These are phyloP conservation scores for Sinocyclocheilus maitianheensis DNA, from an alignment of 2,113 vertebrate species.

Conservation along the genomic window DNA sequence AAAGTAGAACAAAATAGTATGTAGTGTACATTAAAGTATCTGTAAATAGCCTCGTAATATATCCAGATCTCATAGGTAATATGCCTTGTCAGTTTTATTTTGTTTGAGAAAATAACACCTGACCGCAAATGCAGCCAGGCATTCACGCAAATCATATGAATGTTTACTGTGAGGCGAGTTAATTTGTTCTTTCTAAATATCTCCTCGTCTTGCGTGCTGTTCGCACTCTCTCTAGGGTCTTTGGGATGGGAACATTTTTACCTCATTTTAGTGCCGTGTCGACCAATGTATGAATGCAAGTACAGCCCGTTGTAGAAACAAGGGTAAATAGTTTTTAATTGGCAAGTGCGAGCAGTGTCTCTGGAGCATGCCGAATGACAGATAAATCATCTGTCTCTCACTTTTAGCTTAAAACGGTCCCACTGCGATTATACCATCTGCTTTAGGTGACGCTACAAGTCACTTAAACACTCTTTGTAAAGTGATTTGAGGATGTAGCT, in stretches of 20 bases:
- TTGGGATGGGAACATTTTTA: slow-evolving; percentile 32
- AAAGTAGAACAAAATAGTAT: background rate
- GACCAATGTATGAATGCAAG: slow-evolving; percentile 3
- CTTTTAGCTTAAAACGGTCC: slow-evolving; percentile 50
- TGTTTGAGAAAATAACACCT: slow-evolving; percentile 29
- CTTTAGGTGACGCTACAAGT: slow-evolving; percentile 49
- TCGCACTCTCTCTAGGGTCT: slow-evolving; percentile 29
- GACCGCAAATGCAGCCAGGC: slow-evolving; percentile 24
- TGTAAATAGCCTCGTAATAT: slow-evolving; percentile 6
- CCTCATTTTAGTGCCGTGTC: slow-evolving; percentile 19
- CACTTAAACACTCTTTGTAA: slow-evolving; percentile 44
- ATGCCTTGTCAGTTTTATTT: slow-evolving; percentile 37
- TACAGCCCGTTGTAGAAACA: slow-evolving; percentile 36
- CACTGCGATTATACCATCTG: slow-evolving; percentile 51
- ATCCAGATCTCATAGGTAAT: slow-evolving; percentile 19
- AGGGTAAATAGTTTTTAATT: slow-evolving; percentile 58
- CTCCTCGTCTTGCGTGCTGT: slow-evolving; percentile 32
- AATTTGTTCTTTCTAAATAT: slow-evolving; percentile 25
- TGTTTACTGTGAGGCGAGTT: slow-evolving; percentile 23
- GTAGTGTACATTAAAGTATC: background rate
- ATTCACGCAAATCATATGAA: slow-evolving; percentile 20
- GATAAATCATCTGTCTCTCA: slow-evolving; percentile 54
- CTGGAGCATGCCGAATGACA: slow-evolving; percentile 42
- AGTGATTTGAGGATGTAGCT: slow-evolving; percentile 22
- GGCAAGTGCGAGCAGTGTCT: slow-evolving; percentile 52